Base-by-base conservation (phyloP, 2,113 vertebrate species). In the Leucosticte australis region DNA sequence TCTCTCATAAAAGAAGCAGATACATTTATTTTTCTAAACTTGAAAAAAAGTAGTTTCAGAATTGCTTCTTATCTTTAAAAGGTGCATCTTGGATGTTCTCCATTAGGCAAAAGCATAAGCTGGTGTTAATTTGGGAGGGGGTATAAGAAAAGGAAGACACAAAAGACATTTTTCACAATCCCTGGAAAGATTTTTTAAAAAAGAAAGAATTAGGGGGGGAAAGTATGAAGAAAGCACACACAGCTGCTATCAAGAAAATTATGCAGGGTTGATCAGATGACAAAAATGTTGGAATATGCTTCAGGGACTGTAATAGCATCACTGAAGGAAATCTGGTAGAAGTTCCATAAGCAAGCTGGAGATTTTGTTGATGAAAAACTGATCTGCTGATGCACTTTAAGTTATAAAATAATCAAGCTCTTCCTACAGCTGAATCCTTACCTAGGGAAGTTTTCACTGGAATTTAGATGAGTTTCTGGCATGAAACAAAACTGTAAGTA, bases 241-340 rank as follows among this genome's bases (percentile, higher is more conserved):
- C 71, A 95, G 90, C 63, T 95, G 93, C 78, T 95, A 90, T 95
- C 59, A 74, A 83, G 59, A 76, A 93, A 92, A 88, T 83, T 62
- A 73, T 85, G 50, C 39, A 83, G 84, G 50, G 78, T 82, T 93
- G 84, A 88, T 80, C 79, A 63, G 31, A 87, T 90, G 67, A 92
- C 62, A 87, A 46, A 90, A 85, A 85, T 52, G 39, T 67, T 95
- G 64, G 67, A 85, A 59, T 86, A 86, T 47, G 27, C 30, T 90
- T 83, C 44, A 74, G 79, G 67, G 73, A 69, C 60, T 69, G 3
- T 46, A 83, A 87, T 33, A 67, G 50, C 27, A 39, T 73, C 0
- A 2, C 67, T 42, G 64, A 46, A 78, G 28, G 64, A 71, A 87
- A 80, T 91, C 41, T 94, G 50, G 20, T 88, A 69, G 49, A 85